Evolutionary conservation across 2,888 invertebrate species (phyloP), one percentile per base, ranked within the genome.

Genomic region (Ceramica pisi): DNA sequence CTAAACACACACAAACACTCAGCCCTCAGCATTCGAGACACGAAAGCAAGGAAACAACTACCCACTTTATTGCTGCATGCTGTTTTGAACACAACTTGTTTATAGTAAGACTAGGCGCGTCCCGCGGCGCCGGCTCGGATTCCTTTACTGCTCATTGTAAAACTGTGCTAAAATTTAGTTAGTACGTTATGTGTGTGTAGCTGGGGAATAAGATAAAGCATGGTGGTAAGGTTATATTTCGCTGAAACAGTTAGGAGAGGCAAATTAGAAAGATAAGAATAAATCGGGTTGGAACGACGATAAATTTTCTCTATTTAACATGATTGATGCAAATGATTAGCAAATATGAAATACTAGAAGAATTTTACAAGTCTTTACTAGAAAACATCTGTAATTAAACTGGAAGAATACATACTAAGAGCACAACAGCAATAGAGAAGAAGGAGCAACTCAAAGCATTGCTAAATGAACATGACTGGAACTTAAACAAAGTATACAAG

Each of bases 11-110:
- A 59, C 59, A 67, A 61, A 46, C 57, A 50, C 60, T 67, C 53
- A 75, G 56, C 69, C 65, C 67, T 85, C 67, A 67, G 70, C 75
- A 85, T 74, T 75, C 84, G 60, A 76, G 72, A 73, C 84, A 78
- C 71, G 82, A 68, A 68, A 66, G 68, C 74, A 57, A 74, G 82
- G 82, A 75, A 76, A 86, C 85, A 80, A 77, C 81, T 80, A 75
- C 76, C 82, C 74, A 84, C 78, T 84, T 82, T 86, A 86, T 82
- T 84, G 84, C 78, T 80, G 75, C 86, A 84, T 62, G 73, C 75
- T 78, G 86, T 84, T 82, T 79, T 57, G 48, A 78, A 70, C 82
- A 82, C 82, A 80, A 76, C 76, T 80, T 78, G 86, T 86, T 86
- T 86, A 84, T 71, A 72, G 56, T 65, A 46, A 72, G 66, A 79